These are phyloP conservation scores for Meloe dianella DNA, from an alignment of 2,888 invertebrate species.

Conservation along the genomic window DNA sequence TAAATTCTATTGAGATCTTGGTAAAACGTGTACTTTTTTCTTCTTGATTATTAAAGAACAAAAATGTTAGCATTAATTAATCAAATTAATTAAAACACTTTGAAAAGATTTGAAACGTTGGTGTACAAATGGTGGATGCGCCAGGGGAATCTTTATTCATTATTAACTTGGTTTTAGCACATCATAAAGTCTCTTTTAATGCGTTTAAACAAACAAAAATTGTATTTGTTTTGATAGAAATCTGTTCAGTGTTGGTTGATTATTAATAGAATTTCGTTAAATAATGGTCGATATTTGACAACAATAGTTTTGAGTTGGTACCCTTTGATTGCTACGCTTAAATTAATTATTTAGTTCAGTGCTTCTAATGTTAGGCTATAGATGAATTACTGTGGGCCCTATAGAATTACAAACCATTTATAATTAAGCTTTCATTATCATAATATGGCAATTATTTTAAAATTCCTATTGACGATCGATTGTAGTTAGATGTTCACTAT, in stretches of 20 bases:
- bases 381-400: background rate
- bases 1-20: background rate
- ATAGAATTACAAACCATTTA: background rate
- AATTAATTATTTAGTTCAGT: background rate
- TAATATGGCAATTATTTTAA: background rate
- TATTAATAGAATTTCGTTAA: background rate
- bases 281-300: background rate
- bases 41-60: too few relatives aligned
- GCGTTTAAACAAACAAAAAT: too few relatives aligned
- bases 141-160: too few relatives aligned
- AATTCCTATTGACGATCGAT: background rate
- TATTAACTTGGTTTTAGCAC: too few relatives aligned
- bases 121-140: background rate
- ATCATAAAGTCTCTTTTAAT: too few relatives aligned
- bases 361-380: background rate
- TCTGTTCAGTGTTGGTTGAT: background rate
- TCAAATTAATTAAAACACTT: background rate
- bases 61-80: background rate
- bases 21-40: background rate
- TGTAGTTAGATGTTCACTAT: background rate
- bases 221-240: too few relatives aligned
- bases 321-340: background rate
- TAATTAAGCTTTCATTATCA: background rate
- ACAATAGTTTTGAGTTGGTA: background rate
- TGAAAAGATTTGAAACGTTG: background rate